Evolutionary conservation across 2,888 invertebrate genomes (phyloP).

Genomic region (Cistogaster globosa): DNA sequence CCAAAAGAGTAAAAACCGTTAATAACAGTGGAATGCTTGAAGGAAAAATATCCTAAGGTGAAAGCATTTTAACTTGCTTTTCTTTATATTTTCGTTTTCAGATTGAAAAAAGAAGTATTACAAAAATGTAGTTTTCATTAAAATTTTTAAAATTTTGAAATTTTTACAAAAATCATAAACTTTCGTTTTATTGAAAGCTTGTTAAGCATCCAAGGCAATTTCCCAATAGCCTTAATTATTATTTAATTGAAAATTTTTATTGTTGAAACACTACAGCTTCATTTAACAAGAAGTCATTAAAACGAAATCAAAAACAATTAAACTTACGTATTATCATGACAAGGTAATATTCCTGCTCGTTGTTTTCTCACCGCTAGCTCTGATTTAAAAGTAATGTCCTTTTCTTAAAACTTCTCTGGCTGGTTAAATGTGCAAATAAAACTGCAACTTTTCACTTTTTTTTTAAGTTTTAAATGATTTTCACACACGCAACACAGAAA

Average conservation of each 20-base stretch:
- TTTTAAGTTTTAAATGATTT: constrained; percentile 59
- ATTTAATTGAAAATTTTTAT: constrained; percentile 11
- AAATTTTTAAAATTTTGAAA: too few species aligned
- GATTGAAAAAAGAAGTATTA: too few species aligned
- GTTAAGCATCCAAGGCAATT: too few species aligned
- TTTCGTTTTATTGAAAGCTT: too few species aligned
- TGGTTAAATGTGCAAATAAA: constrained; percentile 18
- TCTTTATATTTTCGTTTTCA: too few species aligned
- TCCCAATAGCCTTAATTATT: not conserved
- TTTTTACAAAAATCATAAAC: too few species aligned
- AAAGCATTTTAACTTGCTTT: too few species aligned
- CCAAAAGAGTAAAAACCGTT: too few species aligned
- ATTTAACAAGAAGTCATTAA: constrained; percentile 32
- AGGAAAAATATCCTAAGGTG: too few species aligned
- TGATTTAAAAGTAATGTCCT: constrained; percentile 35
- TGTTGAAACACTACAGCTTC: constrained; percentile 6
- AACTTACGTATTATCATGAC: constrained; percentile 60
- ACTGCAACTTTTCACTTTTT: constrained; percentile 50
- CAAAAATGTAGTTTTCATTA: too few species aligned
- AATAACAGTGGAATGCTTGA: too few species aligned
- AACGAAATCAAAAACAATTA: not conserved
- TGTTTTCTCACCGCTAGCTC: not conserved
- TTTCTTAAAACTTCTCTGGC: constrained; percentile 23
- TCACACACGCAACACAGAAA: constrained; percentile 65
- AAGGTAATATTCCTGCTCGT: constrained; percentile 44